A percentile compares a stretch with the other conserved stretches of the same genome.
These are phyloP conservation scores for Sacculina carcini DNA, from an alignment of 2,888 invertebrate genomes.

Conservation along the genomic window DNA sequence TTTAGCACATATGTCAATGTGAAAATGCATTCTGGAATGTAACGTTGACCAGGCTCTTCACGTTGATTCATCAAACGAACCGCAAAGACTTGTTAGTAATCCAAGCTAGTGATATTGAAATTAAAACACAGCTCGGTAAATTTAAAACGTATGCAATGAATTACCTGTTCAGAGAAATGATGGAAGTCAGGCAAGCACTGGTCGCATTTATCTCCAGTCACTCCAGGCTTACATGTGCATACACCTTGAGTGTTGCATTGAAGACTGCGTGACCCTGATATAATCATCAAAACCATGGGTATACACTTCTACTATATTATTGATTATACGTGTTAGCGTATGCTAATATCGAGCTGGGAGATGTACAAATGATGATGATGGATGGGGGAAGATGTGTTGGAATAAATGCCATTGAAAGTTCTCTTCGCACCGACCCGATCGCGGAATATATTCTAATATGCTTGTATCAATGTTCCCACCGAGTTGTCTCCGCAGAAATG, in stretches of 20 bases:
- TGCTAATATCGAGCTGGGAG: too few species aligned
- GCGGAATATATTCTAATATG: too few species aligned
- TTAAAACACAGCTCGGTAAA: not conserved
- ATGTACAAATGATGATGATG: not conserved
- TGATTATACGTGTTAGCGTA: too few species aligned
- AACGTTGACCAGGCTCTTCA: too few species aligned
- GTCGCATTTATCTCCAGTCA: constrained; percentile 81
- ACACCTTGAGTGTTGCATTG: constrained; percentile 78
- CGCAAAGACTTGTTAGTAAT: too few species aligned
- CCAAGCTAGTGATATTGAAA: too few species aligned
- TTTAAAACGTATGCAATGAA: not conserved
- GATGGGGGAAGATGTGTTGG: not conserved
- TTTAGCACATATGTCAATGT: too few species aligned
- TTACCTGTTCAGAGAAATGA: constrained; percentile 45
- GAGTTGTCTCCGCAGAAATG: too few species aligned
- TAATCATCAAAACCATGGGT: not conserved
- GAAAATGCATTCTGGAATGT: too few species aligned
- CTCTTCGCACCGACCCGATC: not conserved
- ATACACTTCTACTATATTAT: not conserved
- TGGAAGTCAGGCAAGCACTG: constrained; percentile 58
- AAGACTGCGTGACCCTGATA: constrained; percentile 47
- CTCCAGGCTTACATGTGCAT: constrained; percentile 87
- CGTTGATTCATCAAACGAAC: too few species aligned
- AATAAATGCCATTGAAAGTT: not conserved
- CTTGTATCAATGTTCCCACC: too few species aligned